phyloP scores from a whole-genome alignment of 2,797 vertebrate genomes.

The Florisuga fusca region DNA sequence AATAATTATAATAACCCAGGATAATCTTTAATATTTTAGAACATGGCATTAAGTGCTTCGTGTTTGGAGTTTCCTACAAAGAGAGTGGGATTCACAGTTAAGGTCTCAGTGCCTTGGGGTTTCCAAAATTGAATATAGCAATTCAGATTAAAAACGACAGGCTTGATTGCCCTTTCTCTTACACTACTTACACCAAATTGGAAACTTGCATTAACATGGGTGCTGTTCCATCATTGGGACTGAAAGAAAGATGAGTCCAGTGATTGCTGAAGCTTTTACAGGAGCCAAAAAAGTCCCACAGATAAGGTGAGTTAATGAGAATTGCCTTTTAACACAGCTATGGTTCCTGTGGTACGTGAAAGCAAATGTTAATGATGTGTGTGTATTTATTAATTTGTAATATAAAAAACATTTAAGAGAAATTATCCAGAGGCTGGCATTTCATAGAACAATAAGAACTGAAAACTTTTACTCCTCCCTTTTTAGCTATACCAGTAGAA shows the following conservation, averaged over 20 bases:
- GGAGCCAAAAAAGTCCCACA: neutral
- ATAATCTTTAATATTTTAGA: neutral
- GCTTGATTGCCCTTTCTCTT: neutral
- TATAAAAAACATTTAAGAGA: neutral
- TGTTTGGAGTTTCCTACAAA: neutral
- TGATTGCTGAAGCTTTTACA: neutral
- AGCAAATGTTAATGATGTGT: neutral
- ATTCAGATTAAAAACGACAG: neutral
- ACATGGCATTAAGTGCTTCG: neutral
- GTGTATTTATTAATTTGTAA: neutral
- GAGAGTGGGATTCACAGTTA: neutral
- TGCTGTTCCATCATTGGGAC: neutral
- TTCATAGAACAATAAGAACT: neutral
- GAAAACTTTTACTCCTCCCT: neutral
- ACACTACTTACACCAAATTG: neutral
- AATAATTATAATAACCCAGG: neutral
- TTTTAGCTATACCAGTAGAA: constrained; percentile 93
- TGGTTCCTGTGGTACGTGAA: neutral
- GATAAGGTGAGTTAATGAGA: neutral
- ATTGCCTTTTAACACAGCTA: neutral
- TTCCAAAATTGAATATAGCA: neutral
- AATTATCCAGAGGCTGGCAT: neutral
- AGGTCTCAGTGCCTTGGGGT: neutral
- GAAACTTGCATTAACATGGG: neutral
- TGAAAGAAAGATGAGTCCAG: neutral